Conservation (phyloP, 2,797 vertebrate species). For the Typhlichthys subterraneus region DNA sequence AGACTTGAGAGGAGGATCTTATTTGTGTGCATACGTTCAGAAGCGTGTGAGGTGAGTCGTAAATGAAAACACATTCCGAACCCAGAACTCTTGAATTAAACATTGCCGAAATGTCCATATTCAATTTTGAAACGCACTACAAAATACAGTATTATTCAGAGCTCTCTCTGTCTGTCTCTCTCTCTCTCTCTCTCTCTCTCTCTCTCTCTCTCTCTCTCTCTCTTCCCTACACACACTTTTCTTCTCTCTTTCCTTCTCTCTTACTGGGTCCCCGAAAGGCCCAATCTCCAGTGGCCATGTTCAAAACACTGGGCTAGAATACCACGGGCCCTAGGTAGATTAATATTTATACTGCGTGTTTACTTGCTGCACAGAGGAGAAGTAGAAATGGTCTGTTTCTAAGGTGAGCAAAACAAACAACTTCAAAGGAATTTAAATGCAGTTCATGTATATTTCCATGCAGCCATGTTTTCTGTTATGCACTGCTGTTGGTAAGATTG, state of each 20-base stretch:
- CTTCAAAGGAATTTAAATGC: constrained; percentile 80
- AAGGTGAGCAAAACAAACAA: constrained; percentile 82
- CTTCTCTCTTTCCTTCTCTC: not conserved
- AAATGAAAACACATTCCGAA: constrained; percentile 45
- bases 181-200: constrained; percentile 1
- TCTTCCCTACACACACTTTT: constrained; percentile 10
- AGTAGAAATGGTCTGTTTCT: constrained; percentile 74
- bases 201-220: not conserved
- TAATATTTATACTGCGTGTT: constrained; percentile 78
- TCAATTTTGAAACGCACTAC: constrained; percentile 35
- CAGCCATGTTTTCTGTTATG: constrained; percentile 59
- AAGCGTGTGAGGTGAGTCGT: constrained; percentile 58
- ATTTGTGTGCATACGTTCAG: constrained; percentile 31
- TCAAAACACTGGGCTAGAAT: constrained; percentile 74
- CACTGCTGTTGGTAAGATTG: constrained; percentile 46
- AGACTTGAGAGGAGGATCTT: constrained; percentile 17
- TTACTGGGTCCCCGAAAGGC: constrained; percentile 60
- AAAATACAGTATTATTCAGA: no score
- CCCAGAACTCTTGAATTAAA: constrained; percentile 60
- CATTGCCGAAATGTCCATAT: constrained; percentile 48
- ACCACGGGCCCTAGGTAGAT: constrained; percentile 69
- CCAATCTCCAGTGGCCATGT: constrained; percentile 68
- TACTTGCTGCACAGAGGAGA: constrained; percentile 69
- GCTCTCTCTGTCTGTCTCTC: constrained; percentile 7
- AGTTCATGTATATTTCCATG: constrained; percentile 66